Conservation (phyloP, 2,113 vertebrate species). For the Ia io region DNA sequence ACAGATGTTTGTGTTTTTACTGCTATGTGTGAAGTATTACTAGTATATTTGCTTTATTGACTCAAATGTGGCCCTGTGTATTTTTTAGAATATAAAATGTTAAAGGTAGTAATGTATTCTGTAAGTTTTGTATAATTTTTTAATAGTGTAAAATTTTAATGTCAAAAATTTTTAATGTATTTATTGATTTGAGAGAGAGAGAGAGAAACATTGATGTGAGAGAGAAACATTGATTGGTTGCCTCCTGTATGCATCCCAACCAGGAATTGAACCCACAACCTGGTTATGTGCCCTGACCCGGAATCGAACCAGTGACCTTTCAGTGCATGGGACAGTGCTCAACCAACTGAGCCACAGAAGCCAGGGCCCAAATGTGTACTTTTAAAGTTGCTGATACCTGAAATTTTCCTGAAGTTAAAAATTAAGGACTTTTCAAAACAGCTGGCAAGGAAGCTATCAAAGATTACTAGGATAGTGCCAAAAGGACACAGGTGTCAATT, state of each 20-base stretch:
- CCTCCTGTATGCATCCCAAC: too few species aligned
- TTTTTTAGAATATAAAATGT: slow-evolving; percentile 12
- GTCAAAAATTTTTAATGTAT: too few species aligned
- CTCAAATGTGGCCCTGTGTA: background rate
- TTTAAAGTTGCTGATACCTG: slow-evolving; percentile 23
- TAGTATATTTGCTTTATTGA: background rate
- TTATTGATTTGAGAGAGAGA: too few species aligned
- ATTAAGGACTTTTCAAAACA: slow-evolving; percentile 32
- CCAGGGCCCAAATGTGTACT: background rate
- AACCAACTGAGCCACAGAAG: too few species aligned
- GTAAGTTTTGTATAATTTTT: background rate
- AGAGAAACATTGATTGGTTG: too few species aligned
- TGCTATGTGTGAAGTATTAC: background rate
- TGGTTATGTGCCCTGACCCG: too few species aligned
- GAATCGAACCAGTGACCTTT: too few species aligned
- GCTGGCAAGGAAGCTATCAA: background rate
- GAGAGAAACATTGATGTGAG: too few species aligned
- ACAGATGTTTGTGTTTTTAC: background rate
- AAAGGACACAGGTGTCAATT: background rate
- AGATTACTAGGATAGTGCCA: background rate
- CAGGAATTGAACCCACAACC: too few species aligned
- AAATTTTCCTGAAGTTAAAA: slow-evolving; percentile 40
- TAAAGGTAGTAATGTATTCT: background rate
- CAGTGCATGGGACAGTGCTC: too few species aligned
- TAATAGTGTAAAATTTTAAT: background rate